Evolutionary conservation across 2,113 vertebrate species (phyloP).

Genomic region (Oxygymnocypris stewartii): DNA sequence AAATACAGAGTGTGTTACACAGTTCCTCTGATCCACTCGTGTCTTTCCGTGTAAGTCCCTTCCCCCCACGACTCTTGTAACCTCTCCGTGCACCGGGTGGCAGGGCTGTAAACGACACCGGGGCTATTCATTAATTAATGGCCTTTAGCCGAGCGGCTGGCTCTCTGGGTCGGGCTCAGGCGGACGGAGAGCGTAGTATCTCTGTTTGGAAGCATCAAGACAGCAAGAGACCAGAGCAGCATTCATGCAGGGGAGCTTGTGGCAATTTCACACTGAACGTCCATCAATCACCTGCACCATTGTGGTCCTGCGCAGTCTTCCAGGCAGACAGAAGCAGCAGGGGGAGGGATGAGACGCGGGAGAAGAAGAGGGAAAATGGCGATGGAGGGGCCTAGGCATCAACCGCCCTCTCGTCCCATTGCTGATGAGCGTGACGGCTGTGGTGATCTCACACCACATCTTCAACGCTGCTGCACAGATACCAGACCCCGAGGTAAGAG

Average conservation of each 20-base stretch:
- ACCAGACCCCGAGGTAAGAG: slow-evolving; percentile 80
- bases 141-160: slow-evolving; percentile 59
- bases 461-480: slow-evolving; percentile 73
- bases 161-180: slow-evolving; percentile 13
- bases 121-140: slow-evolving; percentile 80
- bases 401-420: slow-evolving; percentile 58
- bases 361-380: slow-evolving; percentile 66
- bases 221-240: slow-evolving; percentile 35
- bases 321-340: slow-evolving; percentile 49
- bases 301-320: slow-evolving; percentile 66
- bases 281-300: slow-evolving; percentile 72
- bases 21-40: neutral
- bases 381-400: slow-evolving; percentile 65
- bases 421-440: slow-evolving; percentile 64
- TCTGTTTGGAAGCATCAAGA: slow-evolving; percentile 17
- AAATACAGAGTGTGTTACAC: slow-evolving; percentile 7
- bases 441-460: slow-evolving; percentile 72
- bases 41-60: neutral
- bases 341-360: slow-evolving; percentile 50
- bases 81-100: slow-evolving; percentile 57
- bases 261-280: slow-evolving; percentile 48
- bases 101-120: slow-evolving; percentile 77
- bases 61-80: slow-evolving; percentile 61
- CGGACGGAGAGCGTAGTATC: neutral
- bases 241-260: slow-evolving; percentile 51